Conservation (phyloP, 2,113 vertebrate species). For the Calonectris borealis region DNA sequence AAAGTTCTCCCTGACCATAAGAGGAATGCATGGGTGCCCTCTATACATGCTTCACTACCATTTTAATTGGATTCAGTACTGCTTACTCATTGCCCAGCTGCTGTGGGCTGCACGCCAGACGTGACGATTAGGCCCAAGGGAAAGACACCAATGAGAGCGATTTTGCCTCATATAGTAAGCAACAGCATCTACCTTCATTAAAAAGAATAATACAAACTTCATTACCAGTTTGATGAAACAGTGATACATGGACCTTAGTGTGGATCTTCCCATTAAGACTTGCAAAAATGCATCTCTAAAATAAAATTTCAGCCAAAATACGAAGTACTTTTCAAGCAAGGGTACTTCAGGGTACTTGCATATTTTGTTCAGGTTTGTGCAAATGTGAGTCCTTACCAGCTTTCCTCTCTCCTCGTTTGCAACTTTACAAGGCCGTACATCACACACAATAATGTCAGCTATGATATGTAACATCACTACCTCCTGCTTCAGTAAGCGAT, state of each 20-base stretch:
- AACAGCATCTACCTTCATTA: neutral
- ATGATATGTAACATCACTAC: neutral
- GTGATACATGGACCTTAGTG: neutral
- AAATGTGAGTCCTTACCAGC: neutral
- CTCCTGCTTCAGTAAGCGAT: neutral
- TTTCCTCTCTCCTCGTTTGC: neutral
- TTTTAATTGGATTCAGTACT: slow-evolving; percentile 55
- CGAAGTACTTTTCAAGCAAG: neutral
- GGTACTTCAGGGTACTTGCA: neutral
- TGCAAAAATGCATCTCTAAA: neutral
- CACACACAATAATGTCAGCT: neutral
- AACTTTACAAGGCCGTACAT: neutral
- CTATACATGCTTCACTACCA: neutral
- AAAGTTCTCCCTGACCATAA: neutral
- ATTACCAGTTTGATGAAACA: neutral
- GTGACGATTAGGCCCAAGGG: slow-evolving; percentile 1
- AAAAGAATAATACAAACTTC: neutral
- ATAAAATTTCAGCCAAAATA: neutral
- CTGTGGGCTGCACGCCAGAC: neutral
- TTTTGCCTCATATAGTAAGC: slow-evolving; percentile 39
- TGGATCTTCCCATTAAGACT: neutral
- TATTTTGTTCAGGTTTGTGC: neutral
- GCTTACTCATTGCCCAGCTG: slow-evolving; percentile 59
- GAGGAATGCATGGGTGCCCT: neutral
- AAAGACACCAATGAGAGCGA: neutral